Percentiles rank a stretch among this genome's conserved stretches.
phyloP scores from a whole-genome alignment of 64 coral and sea anemone genomes.

The Stichodactyla helianthus region DNA sequence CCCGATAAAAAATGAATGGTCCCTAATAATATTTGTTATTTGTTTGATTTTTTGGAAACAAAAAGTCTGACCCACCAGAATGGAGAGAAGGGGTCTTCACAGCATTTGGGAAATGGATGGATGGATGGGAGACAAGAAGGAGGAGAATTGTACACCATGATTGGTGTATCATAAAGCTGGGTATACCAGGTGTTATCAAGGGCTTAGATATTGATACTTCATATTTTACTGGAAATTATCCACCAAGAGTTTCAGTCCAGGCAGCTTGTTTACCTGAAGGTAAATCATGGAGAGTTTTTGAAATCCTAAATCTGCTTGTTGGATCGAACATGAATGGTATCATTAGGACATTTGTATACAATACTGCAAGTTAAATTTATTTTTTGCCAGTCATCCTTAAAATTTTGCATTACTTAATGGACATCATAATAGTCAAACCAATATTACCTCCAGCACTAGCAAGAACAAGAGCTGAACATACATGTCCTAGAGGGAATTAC shows the following conservation, averaged over 20 bases:
- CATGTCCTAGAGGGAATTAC: too few relatives aligned
- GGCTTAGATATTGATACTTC: conserved; percentile 81
- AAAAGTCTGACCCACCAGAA: conserved; percentile 47
- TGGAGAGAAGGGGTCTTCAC: conserved; percentile 84
- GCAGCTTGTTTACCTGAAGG: conserved; percentile 51
- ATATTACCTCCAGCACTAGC: too few relatives aligned
- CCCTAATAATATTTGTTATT: not conserved
- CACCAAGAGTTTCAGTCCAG: conserved; percentile 67
- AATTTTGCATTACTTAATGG: too few relatives aligned
- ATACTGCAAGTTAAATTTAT: too few relatives aligned
- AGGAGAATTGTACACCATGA: conserved; percentile 72
- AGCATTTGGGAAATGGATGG: conserved; percentile 86
- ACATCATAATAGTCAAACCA: too few relatives aligned
- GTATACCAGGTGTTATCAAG: conserved; percentile 73
- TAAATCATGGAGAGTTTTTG: not conserved
- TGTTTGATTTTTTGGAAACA: not conserved
- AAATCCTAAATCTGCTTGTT: too few relatives aligned
- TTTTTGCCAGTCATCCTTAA: too few relatives aligned
- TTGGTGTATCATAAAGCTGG: conserved; percentile 86
- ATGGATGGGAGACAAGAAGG: conserved; percentile 92
- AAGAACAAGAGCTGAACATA: too few relatives aligned
- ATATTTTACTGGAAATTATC: conserved; percentile 87
- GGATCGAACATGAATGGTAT: too few relatives aligned
- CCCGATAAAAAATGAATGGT: not conserved
- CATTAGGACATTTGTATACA: too few relatives aligned